Conservation (phyloP, 1,140 invertebrate species). For the Archivesica marissinica region DNA sequence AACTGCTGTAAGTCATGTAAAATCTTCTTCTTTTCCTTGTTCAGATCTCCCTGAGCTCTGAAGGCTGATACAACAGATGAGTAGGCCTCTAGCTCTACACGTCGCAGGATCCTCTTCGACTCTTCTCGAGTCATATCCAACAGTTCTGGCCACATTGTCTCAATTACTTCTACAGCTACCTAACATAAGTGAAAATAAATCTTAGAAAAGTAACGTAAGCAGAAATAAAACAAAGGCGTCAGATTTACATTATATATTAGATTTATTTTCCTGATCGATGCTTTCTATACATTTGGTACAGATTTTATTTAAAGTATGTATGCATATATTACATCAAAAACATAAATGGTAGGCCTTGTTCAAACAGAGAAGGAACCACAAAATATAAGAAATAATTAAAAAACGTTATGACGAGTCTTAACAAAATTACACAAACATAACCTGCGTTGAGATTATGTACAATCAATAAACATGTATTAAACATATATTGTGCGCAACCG, state of each 20-base stretch:
- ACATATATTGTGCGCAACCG: too few species aligned
- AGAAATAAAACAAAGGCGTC: neutral
- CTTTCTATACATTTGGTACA: neutral
- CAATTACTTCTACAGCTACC: neutral
- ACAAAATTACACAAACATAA: too few species aligned
- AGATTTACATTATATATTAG: neutral
- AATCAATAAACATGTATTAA: too few species aligned
- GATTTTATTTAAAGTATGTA: neutral
- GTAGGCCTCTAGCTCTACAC: slow-evolving; percentile 96
- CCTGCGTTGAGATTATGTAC: too few species aligned
- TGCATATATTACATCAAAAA: too few species aligned
- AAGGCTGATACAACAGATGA: slow-evolving; percentile 94
- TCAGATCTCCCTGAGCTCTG: slow-evolving; percentile 94
- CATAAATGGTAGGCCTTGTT: too few species aligned
- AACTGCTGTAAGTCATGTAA: slow-evolving; percentile 91
- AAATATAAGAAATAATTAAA: too few species aligned
- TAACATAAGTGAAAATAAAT: neutral
- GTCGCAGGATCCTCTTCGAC: slow-evolving; percentile 92
- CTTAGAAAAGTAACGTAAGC: neutral
- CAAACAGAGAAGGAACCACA: too few species aligned
- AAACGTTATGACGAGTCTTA: too few species aligned
- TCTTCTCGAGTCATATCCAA: slow-evolving; percentile 92
- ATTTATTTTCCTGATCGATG: neutral
- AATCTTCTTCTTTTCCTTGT: slow-evolving; percentile 92
- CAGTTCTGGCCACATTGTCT: slow-evolving; percentile 89